Conservation (phyloP, 2,113 vertebrate species). For the Heterotis niloticus region DNA sequence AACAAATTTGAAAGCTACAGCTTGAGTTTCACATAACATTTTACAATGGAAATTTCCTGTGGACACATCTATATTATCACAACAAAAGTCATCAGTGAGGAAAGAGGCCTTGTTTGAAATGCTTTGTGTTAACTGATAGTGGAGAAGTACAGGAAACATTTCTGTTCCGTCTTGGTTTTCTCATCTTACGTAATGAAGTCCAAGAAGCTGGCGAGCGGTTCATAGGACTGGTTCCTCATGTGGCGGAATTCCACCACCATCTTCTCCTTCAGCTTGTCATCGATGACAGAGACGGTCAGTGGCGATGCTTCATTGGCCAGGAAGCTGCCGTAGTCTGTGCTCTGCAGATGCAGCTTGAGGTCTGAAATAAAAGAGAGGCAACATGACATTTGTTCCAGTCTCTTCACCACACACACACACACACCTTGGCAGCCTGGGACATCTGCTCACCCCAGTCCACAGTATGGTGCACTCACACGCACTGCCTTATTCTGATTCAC, state of each 20-base stretch:
- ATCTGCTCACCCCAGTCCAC: too few species aligned
- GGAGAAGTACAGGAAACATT: neutral
- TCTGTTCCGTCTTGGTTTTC: neutral
- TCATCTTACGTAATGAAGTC: conserved; percentile 90
- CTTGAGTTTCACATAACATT: too few species aligned
- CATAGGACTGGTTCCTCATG: conserved; percentile 97
- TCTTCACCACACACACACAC: neutral
- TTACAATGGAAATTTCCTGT: too few species aligned
- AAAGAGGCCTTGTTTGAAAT: too few species aligned
- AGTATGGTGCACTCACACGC: too few species aligned
- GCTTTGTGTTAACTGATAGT: too few species aligned
- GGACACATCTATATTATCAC: too few species aligned
- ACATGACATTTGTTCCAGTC: neutral
- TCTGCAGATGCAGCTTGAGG: conserved; percentile 93
- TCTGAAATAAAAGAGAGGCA: conserved; percentile 59
- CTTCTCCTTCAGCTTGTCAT: conserved; percentile 97
- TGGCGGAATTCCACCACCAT: conserved; percentile 98
- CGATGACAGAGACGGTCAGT: conserved; percentile 89
- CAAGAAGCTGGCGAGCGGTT: conserved; percentile 92
- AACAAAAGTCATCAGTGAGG: too few species aligned
- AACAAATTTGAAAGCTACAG: too few species aligned
- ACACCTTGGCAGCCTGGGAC: neutral
- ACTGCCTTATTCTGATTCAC: too few species aligned
- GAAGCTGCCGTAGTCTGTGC: conserved; percentile 97
- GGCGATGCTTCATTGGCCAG: conserved; percentile 93